Percentiles rank a stretch among this genome's conserved stretches.
Evolutionary conservation across 2,113 vertebrate species (phyloP).

Genomic region (Hepsetus odoe): DNA sequence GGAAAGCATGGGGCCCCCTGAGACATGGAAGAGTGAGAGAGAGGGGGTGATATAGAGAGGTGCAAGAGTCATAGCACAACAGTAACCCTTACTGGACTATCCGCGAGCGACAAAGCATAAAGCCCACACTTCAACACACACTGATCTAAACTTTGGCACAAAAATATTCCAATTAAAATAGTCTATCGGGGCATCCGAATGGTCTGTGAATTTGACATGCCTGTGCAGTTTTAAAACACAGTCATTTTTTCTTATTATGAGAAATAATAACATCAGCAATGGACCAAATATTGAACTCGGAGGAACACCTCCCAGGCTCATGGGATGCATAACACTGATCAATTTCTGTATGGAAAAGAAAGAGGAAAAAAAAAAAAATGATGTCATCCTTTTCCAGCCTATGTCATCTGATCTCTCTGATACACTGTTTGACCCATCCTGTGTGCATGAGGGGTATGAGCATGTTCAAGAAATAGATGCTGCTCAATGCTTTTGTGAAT

Average conservation of each 20-base stretch:
- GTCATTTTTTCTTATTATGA: neutral
- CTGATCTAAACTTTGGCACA: too few species aligned
- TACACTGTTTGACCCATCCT: slow-evolving; percentile 40
- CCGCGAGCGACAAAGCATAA: neutral
- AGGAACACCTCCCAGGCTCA: slow-evolving; percentile 25
- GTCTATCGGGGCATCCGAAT: neutral
- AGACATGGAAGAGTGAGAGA: slow-evolving; percentile 29
- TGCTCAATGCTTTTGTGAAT: neutral
- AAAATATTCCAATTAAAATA: neutral
- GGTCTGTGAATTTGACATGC: neutral
- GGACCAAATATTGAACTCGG: slow-evolving; percentile 26
- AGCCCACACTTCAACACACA: neutral
- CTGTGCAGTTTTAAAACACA: neutral
- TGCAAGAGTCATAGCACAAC: slow-evolving; percentile 30
- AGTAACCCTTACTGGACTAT: slow-evolving; percentile 34
- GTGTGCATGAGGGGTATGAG: slow-evolving; percentile 4
- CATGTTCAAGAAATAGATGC: neutral
- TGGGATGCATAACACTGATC: slow-evolving; percentile 33
- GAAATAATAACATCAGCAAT: neutral
- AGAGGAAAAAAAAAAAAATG: too few species aligned
- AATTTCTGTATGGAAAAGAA: slow-evolving; percentile 49
- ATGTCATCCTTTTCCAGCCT: slow-evolving; percentile 53
- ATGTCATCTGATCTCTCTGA: slow-evolving; percentile 54
- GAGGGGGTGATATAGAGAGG: slow-evolving; percentile 12
- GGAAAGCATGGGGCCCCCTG: slow-evolving; percentile 68